Percentiles rank a stretch among this genome's conserved stretches.
phyloP scores from a whole-genome alignment of 2,888 invertebrate genomes.

The Girardia tigrina region DNA sequence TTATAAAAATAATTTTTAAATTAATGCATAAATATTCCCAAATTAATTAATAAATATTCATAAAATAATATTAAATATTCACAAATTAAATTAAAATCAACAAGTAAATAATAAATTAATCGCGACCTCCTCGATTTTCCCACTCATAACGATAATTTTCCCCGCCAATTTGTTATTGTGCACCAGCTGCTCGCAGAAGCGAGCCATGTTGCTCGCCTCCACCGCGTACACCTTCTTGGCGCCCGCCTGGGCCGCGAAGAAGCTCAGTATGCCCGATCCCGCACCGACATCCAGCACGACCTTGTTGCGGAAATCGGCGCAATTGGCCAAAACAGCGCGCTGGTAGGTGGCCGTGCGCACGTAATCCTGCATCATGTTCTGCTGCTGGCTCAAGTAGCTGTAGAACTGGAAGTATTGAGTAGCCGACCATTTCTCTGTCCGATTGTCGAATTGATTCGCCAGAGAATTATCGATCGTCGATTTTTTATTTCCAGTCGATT shows the following conservation, averaged over 20 bases:
- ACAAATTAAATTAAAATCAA: neutral
- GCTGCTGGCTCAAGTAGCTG: slow-evolving; percentile 93
- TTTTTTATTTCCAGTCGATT: neutral
- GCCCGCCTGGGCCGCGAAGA: slow-evolving; percentile 82
- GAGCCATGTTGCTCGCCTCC: slow-evolving; percentile 97
- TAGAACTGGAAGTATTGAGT: slow-evolving; percentile 97
- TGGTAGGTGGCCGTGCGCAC: slow-evolving; percentile 95
- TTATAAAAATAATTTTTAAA: too few relatives aligned
- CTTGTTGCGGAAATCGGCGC: slow-evolving; percentile 67
- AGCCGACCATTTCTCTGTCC: slow-evolving; percentile 93
- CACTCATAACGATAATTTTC: slow-evolving; percentile 48
- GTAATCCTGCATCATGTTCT: slow-evolving; percentile 99
- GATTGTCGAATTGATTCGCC: slow-evolving; percentile 54
- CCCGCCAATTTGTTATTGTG: slow-evolving; percentile 73
- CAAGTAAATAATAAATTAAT: neutral
- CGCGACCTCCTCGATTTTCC: slow-evolving; percentile 9
- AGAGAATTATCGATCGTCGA: neutral
- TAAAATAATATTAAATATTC: too few relatives aligned
- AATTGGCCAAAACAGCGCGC: slow-evolving; percentile 80
- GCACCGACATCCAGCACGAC: slow-evolving; percentile 92
- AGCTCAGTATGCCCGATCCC: slow-evolving; percentile 90
- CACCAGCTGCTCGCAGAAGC: slow-evolving; percentile 62
- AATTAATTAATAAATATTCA: too few relatives aligned
- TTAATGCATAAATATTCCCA: too few relatives aligned
- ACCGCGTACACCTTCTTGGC: slow-evolving; percentile 90